Base-by-base conservation (phyloP, 2,113 vertebrate species). In the Nothoprocta pentlandii region DNA sequence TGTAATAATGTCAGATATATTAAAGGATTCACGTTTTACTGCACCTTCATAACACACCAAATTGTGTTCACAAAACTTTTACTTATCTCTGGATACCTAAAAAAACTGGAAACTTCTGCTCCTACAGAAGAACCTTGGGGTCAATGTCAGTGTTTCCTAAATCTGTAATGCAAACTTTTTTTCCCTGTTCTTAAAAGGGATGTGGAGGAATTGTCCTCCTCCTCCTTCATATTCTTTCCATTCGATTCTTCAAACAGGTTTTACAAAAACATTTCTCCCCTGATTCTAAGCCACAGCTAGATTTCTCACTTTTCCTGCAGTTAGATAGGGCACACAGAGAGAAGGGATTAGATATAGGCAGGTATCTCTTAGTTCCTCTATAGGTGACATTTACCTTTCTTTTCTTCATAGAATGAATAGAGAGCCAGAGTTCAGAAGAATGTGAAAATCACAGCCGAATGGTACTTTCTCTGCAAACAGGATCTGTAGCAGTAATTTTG, bases 161-260 rank as follows among this genome's bases (percentile, higher is more conserved):
- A 81, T 68, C 78, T 63, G 25, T 66, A 77, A 53, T 34, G 39
- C 10, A 46, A 63, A 26, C 3, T 5, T 62, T 76, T 76, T 56
- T 67, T 47, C 36, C n/a, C 30, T 6, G 23, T 8, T 10, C 6
- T n/a, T 81, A 61, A 71, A 92, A 85, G 39, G 30, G 25, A 41
- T 25, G n/a, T 39, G 5, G 7, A 70, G 30, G 23, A 89, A 41
- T 80, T 20, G 13, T 32, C 26, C 32, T 53, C 49, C 46, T 82
- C 14, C 32, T 66, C 12, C 13, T 39, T 34, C 22, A 41, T 16
- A 63, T 83, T 80, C 36, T 61, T 93, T 84, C n/a, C 63, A 51
- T 79, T 87, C 76, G 77, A 34, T 46, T 91, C 54, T 93, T 93
- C 70, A 93, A 66, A 75, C n/a, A 69, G 26, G 41, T 74, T n/a